Evolutionary conservation across 2,888 invertebrate species (phyloP).

Genomic region (Agrochola litura): DNA sequence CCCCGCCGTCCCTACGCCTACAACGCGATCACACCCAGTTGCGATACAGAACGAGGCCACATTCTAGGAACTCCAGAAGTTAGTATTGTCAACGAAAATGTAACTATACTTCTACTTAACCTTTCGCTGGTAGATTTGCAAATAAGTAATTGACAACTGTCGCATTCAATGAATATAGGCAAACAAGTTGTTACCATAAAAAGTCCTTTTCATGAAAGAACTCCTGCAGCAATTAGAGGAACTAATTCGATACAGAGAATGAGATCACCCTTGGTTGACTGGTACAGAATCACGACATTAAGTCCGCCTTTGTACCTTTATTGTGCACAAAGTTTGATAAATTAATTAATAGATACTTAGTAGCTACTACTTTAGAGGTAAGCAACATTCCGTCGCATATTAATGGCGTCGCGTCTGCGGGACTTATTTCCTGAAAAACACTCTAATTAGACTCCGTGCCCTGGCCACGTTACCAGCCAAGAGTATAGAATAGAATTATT

Average conservation of each 20-base stretch:
- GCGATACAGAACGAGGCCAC: constrained; percentile 89
- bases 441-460: not conserved
- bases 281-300: too few species aligned
- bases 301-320: too few species aligned
- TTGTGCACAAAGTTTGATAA: too few species aligned
- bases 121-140: not conserved
- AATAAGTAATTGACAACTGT: not conserved
- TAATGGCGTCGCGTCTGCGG: not conserved
- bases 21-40: constrained; percentile 90
- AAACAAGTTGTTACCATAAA: not conserved
- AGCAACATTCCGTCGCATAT: not conserved
- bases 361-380: not conserved
- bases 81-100: constrained; percentile 32
- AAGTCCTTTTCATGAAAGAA: not conserved
- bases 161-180: not conserved
- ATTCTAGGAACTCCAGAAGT: constrained; percentile 88
- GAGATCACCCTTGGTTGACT: not conserved
- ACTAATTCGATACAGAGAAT: not conserved
- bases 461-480: not conserved
- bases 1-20: constrained; percentile 90
- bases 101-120: not conserved
- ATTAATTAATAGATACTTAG: not conserved
- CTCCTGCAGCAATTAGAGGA: not conserved
- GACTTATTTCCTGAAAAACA: not conserved
- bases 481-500: too few species aligned